A percentile compares a stretch with the other conserved stretches of the same genome.
Evolutionary conservation across 2,797 vertebrate genomes (phyloP).

Genomic region (Rhyacichthys aspro): DNA sequence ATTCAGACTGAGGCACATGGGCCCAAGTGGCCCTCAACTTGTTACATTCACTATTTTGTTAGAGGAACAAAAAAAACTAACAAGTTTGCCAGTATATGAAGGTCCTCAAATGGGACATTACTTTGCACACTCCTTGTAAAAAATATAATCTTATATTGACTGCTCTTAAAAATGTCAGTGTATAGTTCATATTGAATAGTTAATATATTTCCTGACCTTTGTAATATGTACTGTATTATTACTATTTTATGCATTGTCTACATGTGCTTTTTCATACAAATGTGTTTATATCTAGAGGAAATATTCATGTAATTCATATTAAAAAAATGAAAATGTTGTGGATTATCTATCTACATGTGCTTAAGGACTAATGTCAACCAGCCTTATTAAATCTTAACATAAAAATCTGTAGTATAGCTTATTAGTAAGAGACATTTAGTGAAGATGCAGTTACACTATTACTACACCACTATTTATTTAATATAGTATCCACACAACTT

Average conservation of each 20-base stretch:
- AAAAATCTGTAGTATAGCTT: too few relatives aligned
- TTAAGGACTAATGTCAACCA: too few relatives aligned
- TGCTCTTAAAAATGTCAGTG: slow-evolving; percentile 46
- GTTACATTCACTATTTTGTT: slow-evolving; percentile 38
- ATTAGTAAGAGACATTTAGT: too few relatives aligned
- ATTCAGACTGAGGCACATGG: slow-evolving; percentile 44
- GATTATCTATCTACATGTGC: too few relatives aligned
- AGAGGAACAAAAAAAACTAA: slow-evolving; percentile 34
- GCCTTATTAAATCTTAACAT: too few relatives aligned
- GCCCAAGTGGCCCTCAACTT: slow-evolving; percentile 18
- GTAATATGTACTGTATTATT: slow-evolving; percentile 55
- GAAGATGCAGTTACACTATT: too few relatives aligned
- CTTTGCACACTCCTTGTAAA: slow-evolving; percentile 67
- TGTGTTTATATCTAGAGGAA: slow-evolving; percentile 52
- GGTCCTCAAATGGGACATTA: slow-evolving; percentile 33
- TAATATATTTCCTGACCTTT: slow-evolving; percentile 71
- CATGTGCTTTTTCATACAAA: slow-evolving; percentile 55
- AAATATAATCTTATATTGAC: slow-evolving; percentile 37
- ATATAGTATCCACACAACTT: too few relatives aligned
- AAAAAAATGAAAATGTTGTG: slow-evolving; percentile 28
- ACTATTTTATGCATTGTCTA: slow-evolving; percentile 56
- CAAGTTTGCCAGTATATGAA: slow-evolving; percentile 51
- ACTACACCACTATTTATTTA: too few relatives aligned
- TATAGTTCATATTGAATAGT: slow-evolving; percentile 61
- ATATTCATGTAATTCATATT: slow-evolving; percentile 57